phyloP scores from a whole-genome alignment of 2,113 vertebrate genomes.

The Neotoma lepida region DNA sequence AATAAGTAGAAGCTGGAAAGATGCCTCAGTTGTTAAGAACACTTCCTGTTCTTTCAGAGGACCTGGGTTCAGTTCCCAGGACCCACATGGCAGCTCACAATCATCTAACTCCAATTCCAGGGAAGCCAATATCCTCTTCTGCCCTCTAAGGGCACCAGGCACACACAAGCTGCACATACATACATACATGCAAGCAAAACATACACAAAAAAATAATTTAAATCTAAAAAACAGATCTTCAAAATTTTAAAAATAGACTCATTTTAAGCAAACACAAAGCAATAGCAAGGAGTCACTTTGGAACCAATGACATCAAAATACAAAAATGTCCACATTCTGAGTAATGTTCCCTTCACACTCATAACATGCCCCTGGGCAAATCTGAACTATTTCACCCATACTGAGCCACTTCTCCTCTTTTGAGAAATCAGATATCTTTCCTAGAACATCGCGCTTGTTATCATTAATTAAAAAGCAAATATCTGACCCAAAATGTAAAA shows the following conservation, averaged over 20 bases:
- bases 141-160: neutral
- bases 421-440: constrained; percentile 30
- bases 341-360: constrained; percentile 19
- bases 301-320: constrained; percentile 25
- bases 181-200: neutral
- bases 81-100: neutral
- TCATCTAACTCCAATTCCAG: neutral
- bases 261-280: neutral
- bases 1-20: neutral
- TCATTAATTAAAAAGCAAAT: constrained; percentile 20
- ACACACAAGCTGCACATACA: neutral
- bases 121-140: neutral
- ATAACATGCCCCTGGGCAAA: neutral
- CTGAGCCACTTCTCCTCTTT: neutral
- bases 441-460: constrained; percentile 34
- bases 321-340: neutral
- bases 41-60: neutral
- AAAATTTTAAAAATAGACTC: neutral
- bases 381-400: constrained; percentile 2
- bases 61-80: neutral
- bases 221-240: neutral
- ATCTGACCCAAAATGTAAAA: constrained; percentile 3
- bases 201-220: neutral
- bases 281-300: neutral
- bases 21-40: neutral